Base-by-base conservation (phyloP, 2,797 vertebrate species). In the Danio kyathit region DNA sequence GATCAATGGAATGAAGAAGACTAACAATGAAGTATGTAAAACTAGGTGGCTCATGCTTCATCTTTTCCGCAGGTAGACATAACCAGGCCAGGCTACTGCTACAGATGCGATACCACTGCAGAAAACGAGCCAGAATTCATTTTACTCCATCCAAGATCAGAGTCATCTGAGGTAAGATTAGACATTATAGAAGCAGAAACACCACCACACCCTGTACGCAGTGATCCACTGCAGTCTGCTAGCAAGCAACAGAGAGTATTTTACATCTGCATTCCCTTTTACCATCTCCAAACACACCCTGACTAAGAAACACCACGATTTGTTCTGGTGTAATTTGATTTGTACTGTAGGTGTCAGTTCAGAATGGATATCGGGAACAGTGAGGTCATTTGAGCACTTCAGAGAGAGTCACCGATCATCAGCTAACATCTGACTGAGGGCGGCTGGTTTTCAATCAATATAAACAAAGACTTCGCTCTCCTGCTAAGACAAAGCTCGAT, bases 341-440 rank as follows among this genome's bases (percentile, higher is more conserved):
- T 65, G 71, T n/a, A n/a, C n/a, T n/a, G n/a, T 72, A 52, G 5
- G 43, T 38, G 49, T 71, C 74, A 46, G 48, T n/a, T 38, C 72
- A 75, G 19, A 21, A 57, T 19, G 51, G 49, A 79, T 88, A 44
- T 63, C 77, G 41, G 66, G 69, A 91, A 84, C 12, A 77, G 14
- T 51, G 92, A 93, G 87, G 88, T 92, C 91, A 94, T 88, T 69
- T 9, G 43, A 56, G n/a, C 73, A 57, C 17, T 21, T 69, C 74
- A 2, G 83, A 82, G 90, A 70, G 84, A 29, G 59, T 61, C 79
- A 69, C 82, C 57, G 5, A 87, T 90, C 89, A 82, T 84, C 88
- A 12, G 12, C 88, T 70, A 70, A 83, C 88, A 85, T 86, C 88
- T 86, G 2, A n/a, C 70, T 80, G 67, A 29, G 71, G 80, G 51